Base-by-base conservation (phyloP, 2,888 invertebrate species). In the Acheta domesticus region DNA sequence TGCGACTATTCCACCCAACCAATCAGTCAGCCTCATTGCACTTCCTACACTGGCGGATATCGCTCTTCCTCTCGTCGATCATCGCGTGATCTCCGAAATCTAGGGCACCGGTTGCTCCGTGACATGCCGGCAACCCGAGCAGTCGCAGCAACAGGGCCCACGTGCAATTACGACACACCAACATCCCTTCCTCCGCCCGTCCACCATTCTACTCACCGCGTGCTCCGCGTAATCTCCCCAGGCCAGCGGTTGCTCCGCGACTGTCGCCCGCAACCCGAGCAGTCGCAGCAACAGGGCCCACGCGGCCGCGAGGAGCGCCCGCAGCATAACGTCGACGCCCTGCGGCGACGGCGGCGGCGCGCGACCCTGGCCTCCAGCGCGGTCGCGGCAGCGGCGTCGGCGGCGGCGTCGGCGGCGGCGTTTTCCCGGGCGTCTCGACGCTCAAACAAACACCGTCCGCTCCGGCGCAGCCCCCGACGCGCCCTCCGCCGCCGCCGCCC, bases 361-460 rank as follows among this genome's bases (percentile, higher is more conserved):
- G 62, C 16, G n/a, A 11, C 16, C 62, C 62, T n/a, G n/a, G 62
- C 62, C 14, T 19, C 62, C 62, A n/a, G 16, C 14, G n/a, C 62
- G n/a, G 62, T n/a, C 14, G 16, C 16, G 16, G 16, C 62, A 14
- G n/a, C 62, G 62, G 16, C 62, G 62, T 2, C 62, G 14, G 16
- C 62, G 19, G 62, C 5, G 19, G 2, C 62, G 62, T 3, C 50
- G 12, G 50, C 3, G 1, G 19, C 50, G 19, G 12, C 14, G 50
- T n/a, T 14, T 3, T 5, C 16, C 62, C 62, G n/a, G 16, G 16
- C 62, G 14, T n/a, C 62, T 1, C 76, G 14, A 48, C 76, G 76
- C 76, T 48, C 76, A 76, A 76, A 76, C 49, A 76, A 76, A 48
- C 76, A 48, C 4, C 76, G 76, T 20, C 8, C 76, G n/a, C 62